Evolutionary conservation across 2,888 invertebrate genomes (phyloP).

Genomic region (Tigriopus californicus): DNA sequence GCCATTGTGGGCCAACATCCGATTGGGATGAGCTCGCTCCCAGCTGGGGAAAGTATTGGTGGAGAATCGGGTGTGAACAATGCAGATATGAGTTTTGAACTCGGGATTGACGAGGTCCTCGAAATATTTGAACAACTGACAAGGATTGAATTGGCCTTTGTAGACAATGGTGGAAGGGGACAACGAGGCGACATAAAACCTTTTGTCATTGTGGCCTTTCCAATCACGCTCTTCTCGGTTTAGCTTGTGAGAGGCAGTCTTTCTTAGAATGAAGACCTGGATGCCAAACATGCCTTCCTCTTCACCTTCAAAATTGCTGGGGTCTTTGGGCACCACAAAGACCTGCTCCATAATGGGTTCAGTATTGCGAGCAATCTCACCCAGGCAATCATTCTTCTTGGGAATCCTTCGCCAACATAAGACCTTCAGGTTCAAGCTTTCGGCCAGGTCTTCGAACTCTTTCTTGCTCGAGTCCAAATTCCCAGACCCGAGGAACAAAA

Average conservation of each 20-base stretch:
- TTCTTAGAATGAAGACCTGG: conserved; percentile 66
- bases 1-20: conserved; percentile 91
- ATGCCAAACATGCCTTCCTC: conserved; percentile 17
- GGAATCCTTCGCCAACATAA: conserved; percentile 89
- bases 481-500: conserved; percentile 73
- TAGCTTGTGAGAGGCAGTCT: conserved; percentile 74
- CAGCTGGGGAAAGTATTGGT: conserved; percentile 99
- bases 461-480: conserved; percentile 59
- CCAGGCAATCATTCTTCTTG: conserved; percentile 64
- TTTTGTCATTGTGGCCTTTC: conserved; percentile 36
- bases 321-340: conserved; percentile 34
- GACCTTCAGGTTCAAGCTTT: conserved; percentile 35
- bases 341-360: conserved; percentile 96
- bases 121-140: conserved; percentile 69
- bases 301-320: too few species aligned
- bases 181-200: conserved; percentile 91
- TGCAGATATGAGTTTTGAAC: conserved; percentile 81
- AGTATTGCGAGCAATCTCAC: conserved; percentile 72
- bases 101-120: conserved; percentile 36
- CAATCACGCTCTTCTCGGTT: conserved; percentile 37
- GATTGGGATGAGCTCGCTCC: conserved; percentile 88
- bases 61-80: conserved; percentile 95
- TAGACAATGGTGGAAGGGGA: conserved; percentile 79
- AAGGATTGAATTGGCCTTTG: conserved; percentile 90
- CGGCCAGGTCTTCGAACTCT: conserved; percentile 59